Evolutionary conservation across 2,888 invertebrate genomes (phyloP).

Genomic region (Zhengitettix transpicula): DNA sequence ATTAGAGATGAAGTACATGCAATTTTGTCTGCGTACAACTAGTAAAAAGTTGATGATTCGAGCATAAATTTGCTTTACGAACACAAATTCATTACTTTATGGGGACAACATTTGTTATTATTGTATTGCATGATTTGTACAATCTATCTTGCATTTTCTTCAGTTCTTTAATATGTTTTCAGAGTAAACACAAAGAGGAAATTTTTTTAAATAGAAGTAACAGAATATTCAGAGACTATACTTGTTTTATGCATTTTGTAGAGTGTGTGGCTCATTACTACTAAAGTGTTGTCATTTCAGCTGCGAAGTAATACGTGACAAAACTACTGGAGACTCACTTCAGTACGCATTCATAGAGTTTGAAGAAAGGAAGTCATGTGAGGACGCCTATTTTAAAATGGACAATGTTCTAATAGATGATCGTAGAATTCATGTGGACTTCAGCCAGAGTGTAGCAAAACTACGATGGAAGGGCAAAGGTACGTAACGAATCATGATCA

Average conservation of each 20-base stretch:
- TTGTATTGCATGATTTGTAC: too few relatives aligned
- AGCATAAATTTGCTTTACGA: too few relatives aligned
- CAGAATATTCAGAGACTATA: not conserved
- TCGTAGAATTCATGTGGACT: constrained; percentile 95
- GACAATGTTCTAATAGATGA: constrained; percentile 99
- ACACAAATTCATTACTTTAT: too few relatives aligned
- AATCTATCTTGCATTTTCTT: too few relatives aligned
- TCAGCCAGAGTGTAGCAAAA: constrained; percentile 96
- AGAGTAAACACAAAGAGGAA: too few relatives aligned
- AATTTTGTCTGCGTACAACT: too few relatives aligned
- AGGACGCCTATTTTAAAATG: constrained; percentile 99
- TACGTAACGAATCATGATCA: not conserved
- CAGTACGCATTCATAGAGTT: constrained; percentile 99
- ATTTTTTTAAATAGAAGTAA: too few relatives aligned
- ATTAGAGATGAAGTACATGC: too few relatives aligned
- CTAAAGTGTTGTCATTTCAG: constrained; percentile 27
- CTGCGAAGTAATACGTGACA: constrained; percentile 92
- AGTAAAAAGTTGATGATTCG: too few relatives aligned
- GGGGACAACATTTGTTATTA: too few relatives aligned
- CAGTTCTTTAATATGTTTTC: too few relatives aligned
- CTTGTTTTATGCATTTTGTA: not conserved
- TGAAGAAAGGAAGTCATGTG: constrained; percentile 78
- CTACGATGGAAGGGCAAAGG: constrained; percentile 79
- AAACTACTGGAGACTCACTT: constrained; percentile 79
- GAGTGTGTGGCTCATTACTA: not conserved